Base-by-base conservation (phyloP, 2,888 invertebrate genomes). In the Zele albiditarsus region DNA sequence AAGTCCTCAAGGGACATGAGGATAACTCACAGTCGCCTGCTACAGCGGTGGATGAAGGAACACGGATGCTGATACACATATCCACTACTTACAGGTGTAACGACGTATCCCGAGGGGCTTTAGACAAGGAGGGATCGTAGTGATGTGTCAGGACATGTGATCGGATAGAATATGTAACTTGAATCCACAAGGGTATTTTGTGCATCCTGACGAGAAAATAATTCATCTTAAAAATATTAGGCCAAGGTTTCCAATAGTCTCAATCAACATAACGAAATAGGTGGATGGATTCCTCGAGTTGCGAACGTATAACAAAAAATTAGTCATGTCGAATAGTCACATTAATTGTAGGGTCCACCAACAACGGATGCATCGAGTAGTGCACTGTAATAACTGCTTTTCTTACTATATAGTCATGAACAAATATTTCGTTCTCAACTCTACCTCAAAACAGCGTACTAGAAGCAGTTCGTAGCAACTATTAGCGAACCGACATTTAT, bases 401-500 rank as follows among this genome's bases (percentile, higher is more conserved):
- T 66, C 70, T 62, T 72, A 60, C 16, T 16, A 71, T 74, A n/a
- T 46, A 38, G 42, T 70, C 65, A 67, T 60, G 25, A 67, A 38
- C 42, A 63, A 67, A 75, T 67, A 58, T 74, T 62, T 73, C 63
- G 38, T 71, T 62, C 57, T 74, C 76, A 46, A 42, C 72, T 75
- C 65, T 71, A 58, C 33, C 71, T 65, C 46, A 66, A 31, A 69
- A 53, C 58, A 28, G 42, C 49, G 38, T 33, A 62, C 57, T 38
- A 20, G 6, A 80, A 80, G 83, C 83, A 85, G 87, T 85, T 84
- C 83, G 84, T 82, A 85, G 84, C 83, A 84, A 86, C 85, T 85
- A 86, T 87, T 87, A 87, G 84, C 84, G 80, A 85, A 84, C 82
- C 83, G 81, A 82, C 84, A 85, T 86, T 86, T 82, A 84, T 85